These are phyloP conservation scores for Muraenolepis orangiensis DNA, from an alignment of 2,797 vertebrate species.

Conservation along the genomic window DNA sequence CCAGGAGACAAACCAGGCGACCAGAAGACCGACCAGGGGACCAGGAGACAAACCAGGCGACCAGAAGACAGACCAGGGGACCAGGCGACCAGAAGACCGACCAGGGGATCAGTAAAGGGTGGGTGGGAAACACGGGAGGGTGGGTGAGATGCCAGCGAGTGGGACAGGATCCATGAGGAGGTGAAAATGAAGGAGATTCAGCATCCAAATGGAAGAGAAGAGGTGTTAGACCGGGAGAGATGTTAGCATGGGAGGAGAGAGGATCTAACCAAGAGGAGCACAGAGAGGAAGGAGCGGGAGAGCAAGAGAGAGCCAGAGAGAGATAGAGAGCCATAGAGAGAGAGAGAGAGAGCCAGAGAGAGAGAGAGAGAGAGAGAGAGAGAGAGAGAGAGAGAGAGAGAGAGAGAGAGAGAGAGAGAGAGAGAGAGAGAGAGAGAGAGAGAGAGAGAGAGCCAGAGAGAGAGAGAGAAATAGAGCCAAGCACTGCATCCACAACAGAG, in stretches of 20 bases:
- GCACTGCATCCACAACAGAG: slow-evolving; percentile 47
- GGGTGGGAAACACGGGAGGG: no score
- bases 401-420: background rate
- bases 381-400: background rate
- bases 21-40: no score
- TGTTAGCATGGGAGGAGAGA: no score
- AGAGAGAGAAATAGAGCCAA: slow-evolving; percentile 23
- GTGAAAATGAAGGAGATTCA: no score
- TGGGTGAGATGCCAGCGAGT: no score
- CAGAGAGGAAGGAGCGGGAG: background rate
- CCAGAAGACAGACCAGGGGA: no score
- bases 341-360: slow-evolving; percentile 24
- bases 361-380: slow-evolving; percentile 22
- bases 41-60: no score
- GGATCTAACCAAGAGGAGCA: background rate
- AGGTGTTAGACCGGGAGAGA: no score
- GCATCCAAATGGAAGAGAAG: no score
- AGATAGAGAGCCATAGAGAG: background rate
- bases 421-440: background rate
- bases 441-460: slow-evolving; percentile 24
- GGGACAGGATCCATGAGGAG: no score
- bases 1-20: background rate
- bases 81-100: no score
- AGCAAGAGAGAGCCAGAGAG: background rate
- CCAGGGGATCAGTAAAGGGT: no score